A percentile compares a stretch with the other conserved stretches of the same genome.
Evolutionary conservation across 2,113 vertebrate genomes (phyloP).

Genomic region (Tringa solitaria): DNA sequence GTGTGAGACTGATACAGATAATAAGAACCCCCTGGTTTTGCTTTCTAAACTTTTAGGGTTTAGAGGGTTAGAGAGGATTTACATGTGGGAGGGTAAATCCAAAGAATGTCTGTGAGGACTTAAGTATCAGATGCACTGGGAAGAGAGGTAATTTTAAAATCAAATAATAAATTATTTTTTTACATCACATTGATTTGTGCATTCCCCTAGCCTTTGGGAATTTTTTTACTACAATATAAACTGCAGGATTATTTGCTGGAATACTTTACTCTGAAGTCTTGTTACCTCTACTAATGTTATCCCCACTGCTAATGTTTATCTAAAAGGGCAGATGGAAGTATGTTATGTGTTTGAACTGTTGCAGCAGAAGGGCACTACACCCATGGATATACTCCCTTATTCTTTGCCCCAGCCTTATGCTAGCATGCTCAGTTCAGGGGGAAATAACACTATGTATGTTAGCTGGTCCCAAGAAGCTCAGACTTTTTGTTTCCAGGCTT

Average conservation of each 20-base stretch:
- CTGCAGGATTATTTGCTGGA: background rate
- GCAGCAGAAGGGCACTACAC: background rate
- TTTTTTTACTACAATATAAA: background rate
- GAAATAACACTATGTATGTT: background rate
- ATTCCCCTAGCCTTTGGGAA: background rate
- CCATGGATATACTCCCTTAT: background rate
- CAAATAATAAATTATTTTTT: background rate
- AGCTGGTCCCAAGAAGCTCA: background rate
- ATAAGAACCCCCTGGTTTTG: background rate
- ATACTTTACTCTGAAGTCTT: background rate
- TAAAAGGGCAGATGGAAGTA: background rate
- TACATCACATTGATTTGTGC: background rate
- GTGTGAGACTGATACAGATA: background rate
- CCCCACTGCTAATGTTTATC: background rate
- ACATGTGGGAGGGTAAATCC: background rate
- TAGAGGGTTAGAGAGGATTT: background rate
- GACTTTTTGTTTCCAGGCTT: background rate
- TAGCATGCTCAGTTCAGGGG: background rate
- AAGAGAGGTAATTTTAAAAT: background rate
- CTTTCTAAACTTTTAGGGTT: background rate
- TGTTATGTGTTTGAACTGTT: background rate
- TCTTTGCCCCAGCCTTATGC: background rate
- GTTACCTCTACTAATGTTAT: background rate
- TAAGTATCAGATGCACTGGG: background rate
- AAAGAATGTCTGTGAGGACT: background rate